Conservation (phyloP, 1,140 invertebrate species). For the Sinonovacula constricta region DNA sequence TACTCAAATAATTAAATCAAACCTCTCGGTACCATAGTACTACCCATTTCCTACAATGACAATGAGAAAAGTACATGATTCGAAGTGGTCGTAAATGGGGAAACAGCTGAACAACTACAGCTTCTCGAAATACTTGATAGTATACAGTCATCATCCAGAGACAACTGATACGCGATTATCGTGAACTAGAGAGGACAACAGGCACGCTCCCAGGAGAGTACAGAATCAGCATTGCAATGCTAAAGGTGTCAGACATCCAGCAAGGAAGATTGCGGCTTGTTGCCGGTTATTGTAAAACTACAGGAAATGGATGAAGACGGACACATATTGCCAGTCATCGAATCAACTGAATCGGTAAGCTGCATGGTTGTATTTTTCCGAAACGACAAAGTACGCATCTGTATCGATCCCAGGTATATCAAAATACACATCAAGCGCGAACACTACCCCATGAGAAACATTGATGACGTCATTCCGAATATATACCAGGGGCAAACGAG, state of each 20-base stretch:
- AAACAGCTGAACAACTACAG: not conserved
- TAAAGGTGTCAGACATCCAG: slow-evolving; percentile 44
- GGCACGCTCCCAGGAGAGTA: slow-evolving; percentile 45
- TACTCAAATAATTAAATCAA: slow-evolving; percentile 12
- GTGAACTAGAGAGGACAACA: slow-evolving; percentile 13
- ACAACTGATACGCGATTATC: slow-evolving; percentile 2
- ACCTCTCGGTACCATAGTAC: not conserved
- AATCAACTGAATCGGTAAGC: slow-evolving; percentile 56
- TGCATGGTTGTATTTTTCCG: slow-evolving; percentile 40
- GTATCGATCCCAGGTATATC: slow-evolving; percentile 55
- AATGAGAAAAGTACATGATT: not conserved
- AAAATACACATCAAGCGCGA: too few species aligned
- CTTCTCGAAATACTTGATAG: not conserved
- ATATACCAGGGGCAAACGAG: slow-evolving; percentile 41
- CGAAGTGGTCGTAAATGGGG: slow-evolving; percentile 4
- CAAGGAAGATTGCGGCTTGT: slow-evolving; percentile 21
- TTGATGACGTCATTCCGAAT: slow-evolving; percentile 26
- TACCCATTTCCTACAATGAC: not conserved
- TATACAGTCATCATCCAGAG: too few species aligned
- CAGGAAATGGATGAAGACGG: slow-evolving; percentile 47
- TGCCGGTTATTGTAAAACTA: slow-evolving; percentile 23
- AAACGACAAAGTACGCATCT: slow-evolving; percentile 55
- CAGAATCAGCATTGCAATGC: slow-evolving; percentile 28
- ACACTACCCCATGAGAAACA: too few species aligned
- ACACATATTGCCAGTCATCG: slow-evolving; percentile 49